These are phyloP conservation scores for Amia ocellicauda DNA, from an alignment of 2,113 vertebrate species.

Conservation along the genomic window DNA sequence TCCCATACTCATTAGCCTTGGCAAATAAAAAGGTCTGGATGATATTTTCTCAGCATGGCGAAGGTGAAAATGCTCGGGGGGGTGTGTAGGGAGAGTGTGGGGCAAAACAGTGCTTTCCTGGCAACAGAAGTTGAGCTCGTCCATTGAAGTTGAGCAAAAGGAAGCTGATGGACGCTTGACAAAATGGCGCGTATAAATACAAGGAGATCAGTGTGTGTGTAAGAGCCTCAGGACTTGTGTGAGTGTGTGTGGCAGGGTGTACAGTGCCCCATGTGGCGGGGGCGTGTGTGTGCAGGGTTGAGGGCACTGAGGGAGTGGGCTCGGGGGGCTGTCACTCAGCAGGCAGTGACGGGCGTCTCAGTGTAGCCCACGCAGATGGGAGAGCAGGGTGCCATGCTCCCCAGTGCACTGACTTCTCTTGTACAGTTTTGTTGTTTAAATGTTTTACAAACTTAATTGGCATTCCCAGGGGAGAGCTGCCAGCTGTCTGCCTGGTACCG, in stretches of 20 bases:
- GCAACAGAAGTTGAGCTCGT: too few relatives aligned
- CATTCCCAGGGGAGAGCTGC: conserved; percentile 64
- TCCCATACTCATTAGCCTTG: too few relatives aligned
- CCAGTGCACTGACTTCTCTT: conserved; percentile 58
- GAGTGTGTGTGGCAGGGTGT: too few relatives aligned
- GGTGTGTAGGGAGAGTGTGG: too few relatives aligned
- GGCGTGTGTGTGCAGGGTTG: too few relatives aligned
- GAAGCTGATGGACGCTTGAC: too few relatives aligned
- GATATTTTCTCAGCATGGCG: too few relatives aligned
- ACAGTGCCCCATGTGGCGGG: conserved; percentile 12
- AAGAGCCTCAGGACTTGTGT: neutral
- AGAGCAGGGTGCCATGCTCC: conserved; percentile 44
- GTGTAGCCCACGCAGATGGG: conserved; percentile 59
- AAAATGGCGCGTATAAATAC: neutral
- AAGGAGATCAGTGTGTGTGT: neutral
- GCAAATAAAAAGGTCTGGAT: too few relatives aligned
- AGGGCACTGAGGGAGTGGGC: too few relatives aligned
- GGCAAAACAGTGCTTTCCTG: too few relatives aligned
- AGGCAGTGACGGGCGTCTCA: conserved; percentile 32
- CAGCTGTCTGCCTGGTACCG: conserved; percentile 74
- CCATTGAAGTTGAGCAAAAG: too few relatives aligned
- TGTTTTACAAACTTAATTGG: conserved; percentile 81
- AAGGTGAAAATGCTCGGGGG: too few relatives aligned
- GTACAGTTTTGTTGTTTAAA: conserved; percentile 79
- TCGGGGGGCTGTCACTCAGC: neutral